Evolutionary conservation across 2,113 vertebrate genomes (phyloP), one percentile per base, ranked within the genome.

Genomic region (Astatoreochromis straeleni): DNA sequence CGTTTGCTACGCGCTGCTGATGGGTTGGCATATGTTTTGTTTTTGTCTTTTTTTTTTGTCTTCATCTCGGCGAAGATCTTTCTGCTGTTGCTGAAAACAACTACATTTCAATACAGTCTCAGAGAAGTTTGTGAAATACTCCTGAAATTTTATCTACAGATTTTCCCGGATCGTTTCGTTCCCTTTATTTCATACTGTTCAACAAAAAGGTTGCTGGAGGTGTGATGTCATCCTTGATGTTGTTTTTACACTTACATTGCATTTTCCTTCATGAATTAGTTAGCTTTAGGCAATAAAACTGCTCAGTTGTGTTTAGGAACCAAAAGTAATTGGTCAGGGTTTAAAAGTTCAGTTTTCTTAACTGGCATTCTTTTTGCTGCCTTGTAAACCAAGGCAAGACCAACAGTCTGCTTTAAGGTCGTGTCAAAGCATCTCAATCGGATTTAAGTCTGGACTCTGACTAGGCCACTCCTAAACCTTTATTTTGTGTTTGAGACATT

Each of bases 221-320:
- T 73, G 40, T 75, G 9, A 29, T 47, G 40, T 29, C 5, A 6
- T 45, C 40, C 40, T n/a, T 78, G 73, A 31, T 78, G 45, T 51
- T 78, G 10, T 7, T 31, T 31, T 78, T 78, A 78, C 16, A 12
- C 73, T 78, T 78, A 31, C 2, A 4, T 49, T 78, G 26, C 45
- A 49, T 31, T 4, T 78, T 78, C 26, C 45, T 78, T 31, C 73
- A 78, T 78, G 47, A 78, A 51, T 78, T n/a, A 49, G 16, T 49
- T 51, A 12, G 26, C 45, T 78, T 78, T 51, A 12, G 70, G 70
- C 42, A 31, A 49, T 75, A 75, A 75, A 75, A 75, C 21, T 29
- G 24, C 70, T 78, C 42, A 19, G 42, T 19, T 78, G 4, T 11
- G 16, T 49, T 78, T 78, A 78, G 9, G 42, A 78, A 78, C 14